phyloP scores from a whole-genome alignment of 2,113 vertebrate genomes.

The Melanotaenia duboulayi region DNA sequence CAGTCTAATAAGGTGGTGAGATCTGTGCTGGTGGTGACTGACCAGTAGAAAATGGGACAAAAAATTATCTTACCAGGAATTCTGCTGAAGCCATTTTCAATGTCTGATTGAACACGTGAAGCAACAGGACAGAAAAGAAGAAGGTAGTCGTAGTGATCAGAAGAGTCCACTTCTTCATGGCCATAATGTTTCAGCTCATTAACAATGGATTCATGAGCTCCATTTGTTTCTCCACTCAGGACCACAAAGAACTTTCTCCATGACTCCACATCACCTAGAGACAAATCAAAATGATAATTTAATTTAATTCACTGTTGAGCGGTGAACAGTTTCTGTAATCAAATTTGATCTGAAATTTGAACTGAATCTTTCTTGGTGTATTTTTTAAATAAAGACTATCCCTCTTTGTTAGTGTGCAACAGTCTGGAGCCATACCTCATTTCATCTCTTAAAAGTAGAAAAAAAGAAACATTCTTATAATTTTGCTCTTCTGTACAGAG shows the following conservation, averaged over 20 bases:
- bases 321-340: no score
- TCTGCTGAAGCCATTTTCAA: not conserved
- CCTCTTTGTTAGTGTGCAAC: no score
- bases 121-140: constrained; percentile 54
- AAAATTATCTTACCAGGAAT: constrained; percentile 3
- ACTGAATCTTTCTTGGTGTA: no score
- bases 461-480: no score
- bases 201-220: not conserved
- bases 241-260: not conserved
- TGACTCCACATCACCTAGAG: not conserved
- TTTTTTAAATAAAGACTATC: no score
- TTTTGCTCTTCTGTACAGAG: no score
- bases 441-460: no score
- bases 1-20: not conserved
- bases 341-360: no score
- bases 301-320: no score
- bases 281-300: not conserved
- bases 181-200: rapidly evolving
- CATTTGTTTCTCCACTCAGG: not conserved
- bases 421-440: no score
- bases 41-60: not conserved
- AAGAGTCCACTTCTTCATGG: rapidly evolving
- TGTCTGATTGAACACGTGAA: constrained; percentile 31
- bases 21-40: not conserved
- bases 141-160: not conserved